Percentiles rank a stretch among this genome's conserved stretches.
These are phyloP conservation scores for Chlorodrepanis virens DNA, from an alignment of 2,113 vertebrate genomes.

Conservation along the genomic window DNA sequence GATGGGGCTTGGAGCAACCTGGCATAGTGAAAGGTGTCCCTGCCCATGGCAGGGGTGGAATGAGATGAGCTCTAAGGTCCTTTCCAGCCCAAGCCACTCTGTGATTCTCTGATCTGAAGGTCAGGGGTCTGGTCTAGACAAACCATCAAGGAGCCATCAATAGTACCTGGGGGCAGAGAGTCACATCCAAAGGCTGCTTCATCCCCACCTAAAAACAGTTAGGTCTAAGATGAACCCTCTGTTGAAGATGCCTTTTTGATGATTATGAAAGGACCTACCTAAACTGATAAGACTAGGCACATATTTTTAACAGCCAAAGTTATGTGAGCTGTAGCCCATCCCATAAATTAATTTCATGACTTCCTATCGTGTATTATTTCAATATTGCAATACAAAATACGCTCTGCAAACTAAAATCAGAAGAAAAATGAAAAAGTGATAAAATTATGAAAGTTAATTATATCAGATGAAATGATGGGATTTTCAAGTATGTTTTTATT, in stretches of 20 bases:
- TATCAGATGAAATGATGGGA: background rate
- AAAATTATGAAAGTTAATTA: background rate
- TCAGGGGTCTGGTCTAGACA: background rate
- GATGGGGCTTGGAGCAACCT: fast-evolving
- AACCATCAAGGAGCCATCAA: background rate
- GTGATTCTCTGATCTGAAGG: background rate
- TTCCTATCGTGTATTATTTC: background rate
- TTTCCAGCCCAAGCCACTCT: background rate
- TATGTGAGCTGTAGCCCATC: background rate
- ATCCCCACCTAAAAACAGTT: background rate
- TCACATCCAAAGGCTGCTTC: background rate
- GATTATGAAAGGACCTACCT: background rate
- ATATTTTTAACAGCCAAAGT: background rate
- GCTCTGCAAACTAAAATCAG: background rate
- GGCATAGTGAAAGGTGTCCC: background rate
- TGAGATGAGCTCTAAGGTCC: background rate
- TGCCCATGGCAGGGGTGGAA: background rate
- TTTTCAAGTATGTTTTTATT: conserved; percentile 3
- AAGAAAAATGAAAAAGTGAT: background rate
- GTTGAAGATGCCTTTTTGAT: background rate
- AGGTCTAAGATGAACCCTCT: background rate
- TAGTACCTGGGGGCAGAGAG: background rate
- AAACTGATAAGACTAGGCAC: background rate
- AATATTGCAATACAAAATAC: background rate
- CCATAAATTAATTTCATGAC: background rate